A percentile compares a stretch with the other conserved stretches of the same genome.
phyloP scores from a whole-genome alignment of 2,113 vertebrate species.

The Tautogolabrus adspersus region DNA sequence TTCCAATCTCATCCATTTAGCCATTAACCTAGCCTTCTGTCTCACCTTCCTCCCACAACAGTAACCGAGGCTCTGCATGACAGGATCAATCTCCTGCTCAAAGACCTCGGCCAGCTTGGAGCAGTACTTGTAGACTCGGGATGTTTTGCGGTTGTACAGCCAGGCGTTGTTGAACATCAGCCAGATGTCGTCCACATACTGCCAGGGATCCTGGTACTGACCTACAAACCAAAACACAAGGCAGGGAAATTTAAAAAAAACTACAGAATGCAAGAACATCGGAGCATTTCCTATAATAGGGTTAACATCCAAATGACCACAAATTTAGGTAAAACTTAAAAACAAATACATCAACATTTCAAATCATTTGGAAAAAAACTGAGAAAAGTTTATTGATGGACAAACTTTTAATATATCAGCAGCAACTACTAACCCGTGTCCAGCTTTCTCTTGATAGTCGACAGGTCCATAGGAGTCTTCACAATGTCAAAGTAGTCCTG shows the following conservation, averaged over 20 bases:
- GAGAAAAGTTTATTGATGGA: too few species aligned
- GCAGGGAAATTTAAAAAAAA: not conserved
- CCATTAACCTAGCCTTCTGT: not conserved
- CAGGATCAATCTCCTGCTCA: slow-evolving; percentile 98
- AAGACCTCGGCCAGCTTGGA: slow-evolving; percentile 98
- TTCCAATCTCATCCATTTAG: not conserved
- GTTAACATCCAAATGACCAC: not conserved
- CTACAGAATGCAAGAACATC: not conserved
- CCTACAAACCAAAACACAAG: slow-evolving; percentile 65
- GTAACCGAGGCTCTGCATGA: slow-evolving; percentile 97
- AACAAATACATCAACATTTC: too few species aligned
- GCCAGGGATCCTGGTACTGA: slow-evolving; percentile 98
- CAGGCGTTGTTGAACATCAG: slow-evolving; percentile 99
- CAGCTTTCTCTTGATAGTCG: slow-evolving; percentile 97
- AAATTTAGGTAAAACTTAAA: too few species aligned
- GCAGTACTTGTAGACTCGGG: slow-evolving; percentile 97
- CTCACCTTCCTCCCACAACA: slow-evolving; percentile 98
- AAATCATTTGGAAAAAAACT: too few species aligned
- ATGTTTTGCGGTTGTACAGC: slow-evolving; percentile 99
- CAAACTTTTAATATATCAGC: not conserved
- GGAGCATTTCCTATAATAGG: not conserved
- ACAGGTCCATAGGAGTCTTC: slow-evolving; percentile 98
- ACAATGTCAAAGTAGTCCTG: slow-evolving; percentile 99
- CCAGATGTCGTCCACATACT: slow-evolving; percentile 99
- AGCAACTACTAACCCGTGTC: slow-evolving; percentile 91